phyloP scores from a whole-genome alignment of 2,888 invertebrate genomes.

The Eristalis pertinax region DNA sequence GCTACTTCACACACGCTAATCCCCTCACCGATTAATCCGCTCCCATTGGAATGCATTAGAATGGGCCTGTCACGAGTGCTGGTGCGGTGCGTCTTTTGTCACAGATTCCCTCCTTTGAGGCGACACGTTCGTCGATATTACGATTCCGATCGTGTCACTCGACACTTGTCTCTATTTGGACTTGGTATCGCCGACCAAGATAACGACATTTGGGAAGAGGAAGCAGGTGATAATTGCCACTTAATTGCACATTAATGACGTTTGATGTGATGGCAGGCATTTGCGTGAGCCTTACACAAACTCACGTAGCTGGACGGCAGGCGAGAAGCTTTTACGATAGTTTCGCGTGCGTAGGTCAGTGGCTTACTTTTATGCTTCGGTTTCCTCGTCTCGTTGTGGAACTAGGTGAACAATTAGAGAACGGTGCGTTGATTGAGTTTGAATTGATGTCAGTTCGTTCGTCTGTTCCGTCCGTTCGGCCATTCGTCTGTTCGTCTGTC shows the following conservation, averaged over 20 bases:
- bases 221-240: slow-evolving; percentile 57
- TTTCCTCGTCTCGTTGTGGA: background rate
- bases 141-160: slow-evolving; percentile 42
- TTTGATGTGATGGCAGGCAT: background rate
- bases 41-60: slow-evolving; percentile 4
- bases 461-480: background rate
- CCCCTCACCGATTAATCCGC: background rate
- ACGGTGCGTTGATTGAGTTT: slow-evolving; percentile 15
- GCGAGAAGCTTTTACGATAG: slow-evolving; percentile 28
- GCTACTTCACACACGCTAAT: background rate
- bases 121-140: slow-evolving; percentile 16
- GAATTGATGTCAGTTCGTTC: background rate
- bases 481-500: background rate
- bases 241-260: slow-evolving; percentile 51
- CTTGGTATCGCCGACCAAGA: slow-evolving; percentile 13
- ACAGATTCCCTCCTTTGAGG: background rate
- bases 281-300: slow-evolving; percentile 5
- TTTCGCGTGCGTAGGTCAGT: slow-evolving; percentile 59
- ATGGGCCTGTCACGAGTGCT: background rate
- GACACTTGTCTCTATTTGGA: slow-evolving; percentile 43
- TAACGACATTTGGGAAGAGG: slow-evolving; percentile 7
- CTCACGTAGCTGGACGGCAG: slow-evolving; percentile 8
- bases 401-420: background rate
- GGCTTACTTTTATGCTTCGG: slow-evolving; percentile 3
- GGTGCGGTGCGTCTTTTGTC: background rate